Evolutionary conservation across 2,888 invertebrate species (phyloP), one percentile per base, ranked within the genome.

Genomic region (Rhodophaea formosa): DNA sequence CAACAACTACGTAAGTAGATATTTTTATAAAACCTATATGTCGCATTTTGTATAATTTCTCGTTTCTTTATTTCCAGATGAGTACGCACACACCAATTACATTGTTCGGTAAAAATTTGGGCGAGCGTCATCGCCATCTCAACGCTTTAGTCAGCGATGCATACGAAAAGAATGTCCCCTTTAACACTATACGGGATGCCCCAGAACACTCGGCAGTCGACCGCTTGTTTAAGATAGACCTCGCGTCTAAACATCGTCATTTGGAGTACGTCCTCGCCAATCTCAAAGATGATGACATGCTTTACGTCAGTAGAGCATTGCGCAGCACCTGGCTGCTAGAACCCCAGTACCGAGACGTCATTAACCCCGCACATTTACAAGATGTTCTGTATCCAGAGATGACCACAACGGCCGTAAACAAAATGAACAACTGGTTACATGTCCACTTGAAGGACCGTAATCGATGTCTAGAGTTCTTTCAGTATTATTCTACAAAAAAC

Each of bases 231-330:
- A 86, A 85, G 71, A 86, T 87, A 53, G 78, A 86, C 14, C 62
- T 88, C 2, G 86, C 88, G 3, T 76, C 71, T 8, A 75, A 78
- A 62, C 62, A 72, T 15, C 75, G 66, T 57, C 62, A 84, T 59
- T 67, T 80, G 0, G 71, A 82, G 14, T 88, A 74, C 56, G 78
- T 88, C 8, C 23, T 85, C 12, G 57, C 68, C 14, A 82, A 71
- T 53, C 65, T 88, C 29, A 82, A 82, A 72, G 72, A 80, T 23
- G 73, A 78, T 15, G 82, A 86, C 56, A 77, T 87, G 80, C 63
- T 88, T 0, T 85, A 77, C 57, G 86, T 88, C 0, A 82, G 78
- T 61, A 77, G 77, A 71, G 82, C 83, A 0, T 64, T 88, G 1
- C 84, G 82, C 65, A 67, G 76, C 30, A 64, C 58, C 14, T 87